Base-by-base conservation (phyloP, 2,113 vertebrate species). In the Lepisosteus oculatus region DNA sequence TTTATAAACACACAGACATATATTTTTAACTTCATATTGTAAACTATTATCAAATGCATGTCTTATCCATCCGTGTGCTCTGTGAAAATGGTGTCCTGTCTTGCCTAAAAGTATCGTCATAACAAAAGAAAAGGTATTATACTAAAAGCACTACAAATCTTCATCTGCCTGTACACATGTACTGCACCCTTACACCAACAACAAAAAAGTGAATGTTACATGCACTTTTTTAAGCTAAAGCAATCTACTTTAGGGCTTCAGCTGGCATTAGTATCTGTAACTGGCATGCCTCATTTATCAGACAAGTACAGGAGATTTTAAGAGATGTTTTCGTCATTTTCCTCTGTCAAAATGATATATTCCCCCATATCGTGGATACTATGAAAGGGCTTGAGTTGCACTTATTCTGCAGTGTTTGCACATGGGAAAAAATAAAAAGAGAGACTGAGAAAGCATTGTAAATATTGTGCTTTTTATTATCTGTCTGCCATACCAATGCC, bases 271-370 rank as follows among this genome's bases (percentile, higher is more conserved):
- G 70, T 73, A 78, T 75, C 63, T 80, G 56, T 72, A 72, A 63
- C 71, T 80, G 79, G 45, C 75, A 44, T 3, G 43, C 67, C 67
- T 84, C 70, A 70, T 77, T 86, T 84, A 80, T 80, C 77, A 85
- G 76, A 70, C 67, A 76, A 75, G 14, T 80, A 70, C 47, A 73
- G 73, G 66, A 69, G 77, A 78, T 80, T 78, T 71, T 72, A 72
- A 87, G 71, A 78, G 67, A 78, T 79, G 57, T 71, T 80, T n/a
- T 77, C 76, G 59, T 84, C 61, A 79, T 81, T 87, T 85, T 61
- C 59, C 44, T 51, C 8, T 77, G 71, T 81, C 29, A 86, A 72
- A 77, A 75, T 76, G 5, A 79, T 83, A 0, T 69, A 69, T 83
- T 84, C 57, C 45, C 69, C 79, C 77, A 56, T 68, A 47, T 62